Percentiles rank a stretch among this genome's conserved stretches.
Conservation (phyloP, 2,888 invertebrate species). For the Melitaea athalia region DNA sequence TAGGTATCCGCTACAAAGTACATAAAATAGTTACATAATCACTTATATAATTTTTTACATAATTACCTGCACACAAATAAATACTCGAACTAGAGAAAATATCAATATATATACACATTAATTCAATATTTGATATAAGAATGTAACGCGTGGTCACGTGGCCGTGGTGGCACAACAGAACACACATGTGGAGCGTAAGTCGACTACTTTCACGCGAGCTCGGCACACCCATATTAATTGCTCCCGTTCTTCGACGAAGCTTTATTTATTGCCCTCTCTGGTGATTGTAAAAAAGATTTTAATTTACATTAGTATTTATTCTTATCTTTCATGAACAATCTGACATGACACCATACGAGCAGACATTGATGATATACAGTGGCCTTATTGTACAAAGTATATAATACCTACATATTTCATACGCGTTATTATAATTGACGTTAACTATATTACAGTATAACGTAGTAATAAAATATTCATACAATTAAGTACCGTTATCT, state of each 20-base stretch:
- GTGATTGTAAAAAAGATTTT: slow-evolving; percentile 79
- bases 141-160: slow-evolving; percentile 42
- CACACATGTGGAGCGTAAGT: slow-evolving; percentile 64
- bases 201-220: slow-evolving; percentile 76
- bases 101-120: neutral
- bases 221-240: slow-evolving; percentile 81
- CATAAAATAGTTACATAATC: neutral
- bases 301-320: slow-evolving; percentile 77
- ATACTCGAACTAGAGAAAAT: slow-evolving; percentile 5
- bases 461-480: slow-evolving; percentile 65
- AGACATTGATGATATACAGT: slow-evolving; percentile 9
- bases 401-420: neutral
- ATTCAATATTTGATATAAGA: slow-evolving; percentile 2
- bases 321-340: slow-evolving; percentile 75
- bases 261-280: slow-evolving; percentile 78
- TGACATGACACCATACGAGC: slow-evolving; percentile 62
- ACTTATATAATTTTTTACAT: neutral
- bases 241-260: slow-evolving; percentile 80
- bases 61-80: neutral
- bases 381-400: neutral
- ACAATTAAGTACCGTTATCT: slow-evolving; percentile 63
- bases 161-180: slow-evolving; percentile 47
- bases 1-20: neutral
- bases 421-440: neutral
- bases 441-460: slow-evolving; percentile 31